phyloP scores from a whole-genome alignment of 2,113 vertebrate species.

The Rhegmatorhina hoffmannsi region DNA sequence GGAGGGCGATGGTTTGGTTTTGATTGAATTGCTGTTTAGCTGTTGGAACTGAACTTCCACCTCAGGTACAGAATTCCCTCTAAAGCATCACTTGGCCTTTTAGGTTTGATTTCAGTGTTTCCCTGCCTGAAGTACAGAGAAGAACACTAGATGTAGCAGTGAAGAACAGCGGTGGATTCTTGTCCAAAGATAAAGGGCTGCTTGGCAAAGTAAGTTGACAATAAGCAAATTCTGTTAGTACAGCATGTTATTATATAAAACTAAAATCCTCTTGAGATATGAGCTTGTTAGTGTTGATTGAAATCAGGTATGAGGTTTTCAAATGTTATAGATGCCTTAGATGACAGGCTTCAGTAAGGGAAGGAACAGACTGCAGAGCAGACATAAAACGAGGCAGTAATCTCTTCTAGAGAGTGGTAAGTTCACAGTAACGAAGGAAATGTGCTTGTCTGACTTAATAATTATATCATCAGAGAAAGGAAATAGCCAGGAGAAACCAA shows the following conservation, averaged over 20 bases:
- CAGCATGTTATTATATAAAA: background rate
- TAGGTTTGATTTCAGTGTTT: conserved; percentile 94
- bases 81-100: background rate
- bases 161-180: conserved; percentile 93
- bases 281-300: background rate
- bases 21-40: background rate
- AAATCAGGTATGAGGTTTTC: background rate
- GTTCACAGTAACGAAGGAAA: background rate
- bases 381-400: background rate
- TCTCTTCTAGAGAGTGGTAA: background rate
- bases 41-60: background rate
- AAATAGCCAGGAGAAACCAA: background rate
- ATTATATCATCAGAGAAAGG: background rate
- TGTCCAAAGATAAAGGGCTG: conserved; percentile 95
- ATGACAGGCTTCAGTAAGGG: background rate
- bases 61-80: background rate
- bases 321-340: background rate
- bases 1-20: background rate
- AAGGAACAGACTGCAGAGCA: background rate
- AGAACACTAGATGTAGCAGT: conserved; percentile 93
- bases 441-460: background rate
- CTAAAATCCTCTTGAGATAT: background rate
- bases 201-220: conserved; percentile 88
- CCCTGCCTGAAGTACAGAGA: conserved; percentile 86
- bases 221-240: background rate